phyloP scores from a whole-genome alignment of 2,113 vertebrate species.

The Tor tambroides region DNA sequence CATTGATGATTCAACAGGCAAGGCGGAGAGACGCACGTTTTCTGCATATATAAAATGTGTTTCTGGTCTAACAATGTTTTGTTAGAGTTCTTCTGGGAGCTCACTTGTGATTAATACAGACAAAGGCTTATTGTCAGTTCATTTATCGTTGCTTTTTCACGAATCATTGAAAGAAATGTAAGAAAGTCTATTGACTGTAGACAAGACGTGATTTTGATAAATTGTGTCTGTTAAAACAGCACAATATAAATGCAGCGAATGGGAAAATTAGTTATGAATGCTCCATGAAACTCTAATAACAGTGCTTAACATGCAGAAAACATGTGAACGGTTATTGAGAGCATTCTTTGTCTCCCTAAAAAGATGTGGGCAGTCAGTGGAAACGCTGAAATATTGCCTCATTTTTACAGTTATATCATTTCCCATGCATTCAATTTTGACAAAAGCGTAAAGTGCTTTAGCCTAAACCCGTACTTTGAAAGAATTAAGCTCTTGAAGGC shows the following conservation, averaged over 20 bases:
- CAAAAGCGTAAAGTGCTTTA: slow-evolving; percentile 6
- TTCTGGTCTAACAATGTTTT: slow-evolving; percentile 3
- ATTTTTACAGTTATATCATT: slow-evolving; percentile 5
- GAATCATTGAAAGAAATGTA: background rate
- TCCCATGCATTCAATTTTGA: background rate
- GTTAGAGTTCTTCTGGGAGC: background rate
- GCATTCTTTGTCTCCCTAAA: background rate
- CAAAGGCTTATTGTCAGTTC: background rate
- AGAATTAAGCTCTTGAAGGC: slow-evolving; percentile 2
- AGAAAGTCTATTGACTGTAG: slow-evolving; percentile 10
- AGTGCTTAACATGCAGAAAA: slow-evolving; percentile 26
- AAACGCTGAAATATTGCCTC: background rate
- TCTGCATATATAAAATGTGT: background rate
- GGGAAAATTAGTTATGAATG: slow-evolving; percentile 42
- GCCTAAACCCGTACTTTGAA: background rate
- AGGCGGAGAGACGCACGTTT: slow-evolving; percentile 60
- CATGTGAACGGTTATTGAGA: background rate
- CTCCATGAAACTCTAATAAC: slow-evolving; percentile 9
- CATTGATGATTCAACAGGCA: slow-evolving; percentile 80
- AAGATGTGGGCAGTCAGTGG: slow-evolving; percentile 10
- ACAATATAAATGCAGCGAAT: slow-evolving; percentile 6
- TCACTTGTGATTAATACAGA: slow-evolving; percentile 6
- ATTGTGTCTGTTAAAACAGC: background rate
- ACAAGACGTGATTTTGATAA: slow-evolving; percentile 19
- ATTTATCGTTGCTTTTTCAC: background rate